phyloP scores from a whole-genome alignment of 1,140 invertebrate species.

The Pemphigus obesinymphae region DNA sequence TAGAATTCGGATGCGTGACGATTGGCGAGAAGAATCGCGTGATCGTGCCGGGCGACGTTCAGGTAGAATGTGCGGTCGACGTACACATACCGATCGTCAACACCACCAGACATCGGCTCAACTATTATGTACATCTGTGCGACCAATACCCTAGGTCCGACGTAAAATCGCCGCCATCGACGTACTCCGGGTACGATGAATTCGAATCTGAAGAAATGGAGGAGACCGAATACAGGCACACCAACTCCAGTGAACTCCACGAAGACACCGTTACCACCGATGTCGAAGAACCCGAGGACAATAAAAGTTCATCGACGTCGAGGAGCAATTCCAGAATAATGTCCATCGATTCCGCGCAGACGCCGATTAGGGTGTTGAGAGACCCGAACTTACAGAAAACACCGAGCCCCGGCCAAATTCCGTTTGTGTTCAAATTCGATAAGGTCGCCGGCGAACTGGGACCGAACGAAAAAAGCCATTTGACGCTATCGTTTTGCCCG shows the following conservation, averaged over 20 bases:
- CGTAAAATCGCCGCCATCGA: background rate
- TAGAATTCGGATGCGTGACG: background rate
- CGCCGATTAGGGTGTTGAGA: background rate
- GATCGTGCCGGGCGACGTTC: background rate
- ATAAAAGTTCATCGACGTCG: background rate
- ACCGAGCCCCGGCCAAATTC: too few species aligned
- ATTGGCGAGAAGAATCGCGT: background rate
- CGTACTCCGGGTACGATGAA: background rate
- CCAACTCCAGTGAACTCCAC: background rate
- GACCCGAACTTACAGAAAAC: background rate
- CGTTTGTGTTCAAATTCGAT: background rate
- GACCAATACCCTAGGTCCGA: background rate
- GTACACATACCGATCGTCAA: background rate
- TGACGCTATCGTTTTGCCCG: background rate
- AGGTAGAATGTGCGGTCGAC: background rate
- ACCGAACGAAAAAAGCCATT: background rate
- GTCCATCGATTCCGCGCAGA: background rate
- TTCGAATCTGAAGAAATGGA: background rate
- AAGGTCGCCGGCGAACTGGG: background rate
- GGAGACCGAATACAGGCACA: background rate
- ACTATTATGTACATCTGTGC: background rate
- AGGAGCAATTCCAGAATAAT: background rate
- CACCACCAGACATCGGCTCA: background rate
- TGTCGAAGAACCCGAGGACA: too few species aligned
- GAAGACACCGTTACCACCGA: background rate